Base-by-base conservation (phyloP, 2,888 invertebrate genomes). In the Julus scanicus region DNA sequence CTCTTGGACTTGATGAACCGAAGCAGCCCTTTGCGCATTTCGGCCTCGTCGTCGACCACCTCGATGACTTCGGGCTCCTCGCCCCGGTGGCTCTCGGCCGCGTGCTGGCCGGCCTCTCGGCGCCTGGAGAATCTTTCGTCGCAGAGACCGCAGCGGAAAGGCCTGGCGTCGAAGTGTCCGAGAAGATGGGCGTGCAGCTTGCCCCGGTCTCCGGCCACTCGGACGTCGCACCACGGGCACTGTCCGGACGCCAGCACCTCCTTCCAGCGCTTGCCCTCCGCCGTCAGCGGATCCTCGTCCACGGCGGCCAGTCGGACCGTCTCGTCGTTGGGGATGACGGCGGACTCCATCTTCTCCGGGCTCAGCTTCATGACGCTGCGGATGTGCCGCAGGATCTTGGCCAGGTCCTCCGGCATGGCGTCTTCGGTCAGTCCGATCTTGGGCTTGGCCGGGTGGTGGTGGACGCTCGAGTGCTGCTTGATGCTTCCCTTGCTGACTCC, bases 191-290 rank as follows among this genome's bases (percentile, higher is more conserved):
- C 9, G 44, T 87, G 71, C n/a, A 89, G 39, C 20, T 86, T 88
- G n/a, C 53, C 17, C 15, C 71, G 80, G 80, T 85, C 63, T 29
- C 63, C 53, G 2, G 86, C 89, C 0, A 89, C 84, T 13, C n/a
- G 44, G 9, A 49, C 49, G 1, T 86, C 87, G 63, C 89, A 89
- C 80, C 86, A 86, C 20, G 89, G 89, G 80, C 89, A 89, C 11
- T 86, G 71, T 1, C 89, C 89, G 11, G 49, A 20, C 9, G 48
- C 48, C 8, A 89, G 63, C 20, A 48, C 44, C 29, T 88, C 88
- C 49, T 88, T 84, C 89, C 89, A 89, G 3, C 53, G 40, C 40
- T 53, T 63, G 15, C 89, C 89, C 84, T 89, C 88, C 5, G 86
- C 88, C 8, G 89, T 88, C 2, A 86, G 39, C 13, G 88, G 88